These are phyloP conservation scores for Perca flavescens DNA, from an alignment of 2,113 vertebrate genomes.

Conservation along the genomic window DNA sequence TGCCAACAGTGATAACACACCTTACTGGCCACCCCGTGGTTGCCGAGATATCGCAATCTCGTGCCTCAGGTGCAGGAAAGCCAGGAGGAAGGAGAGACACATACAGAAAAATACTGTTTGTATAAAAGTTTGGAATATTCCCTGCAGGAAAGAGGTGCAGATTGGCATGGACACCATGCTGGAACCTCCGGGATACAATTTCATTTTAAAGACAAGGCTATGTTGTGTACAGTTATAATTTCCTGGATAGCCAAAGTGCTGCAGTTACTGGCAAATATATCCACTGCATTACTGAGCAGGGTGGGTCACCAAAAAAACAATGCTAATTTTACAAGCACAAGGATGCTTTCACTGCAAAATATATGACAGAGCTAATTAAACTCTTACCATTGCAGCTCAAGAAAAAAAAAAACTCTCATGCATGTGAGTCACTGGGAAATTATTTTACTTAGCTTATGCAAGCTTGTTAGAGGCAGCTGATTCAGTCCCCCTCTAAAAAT, in stretches of 20 bases:
- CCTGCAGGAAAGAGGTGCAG: slow-evolving; percentile 43
- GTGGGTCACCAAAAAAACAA: slow-evolving; percentile 10
- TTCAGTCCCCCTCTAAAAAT: slow-evolving; percentile 41
- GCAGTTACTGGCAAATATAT: slow-evolving; percentile 12
- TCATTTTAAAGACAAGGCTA: slow-evolving; percentile 35
- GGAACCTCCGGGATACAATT: slow-evolving; percentile 47
- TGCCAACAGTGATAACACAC: slow-evolving; percentile 67
- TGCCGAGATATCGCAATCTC: slow-evolving; percentile 66
- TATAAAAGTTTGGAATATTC: slow-evolving; percentile 51
- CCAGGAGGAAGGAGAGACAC: slow-evolving; percentile 13
- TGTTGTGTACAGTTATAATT: slow-evolving; percentile 39
- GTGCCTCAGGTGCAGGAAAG: slow-evolving; percentile 51
- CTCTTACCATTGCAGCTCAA: background rate
- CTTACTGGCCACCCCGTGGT: slow-evolving; percentile 51
- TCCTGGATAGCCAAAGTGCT: slow-evolving; percentile 31
- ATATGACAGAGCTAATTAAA: slow-evolving; percentile 68
- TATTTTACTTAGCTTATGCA: slow-evolving; percentile 56
- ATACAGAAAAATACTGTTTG: background rate
- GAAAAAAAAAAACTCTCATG: slow-evolving; percentile 24
- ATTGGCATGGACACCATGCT: slow-evolving; percentile 45
- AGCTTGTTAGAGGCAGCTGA: slow-evolving; percentile 56
- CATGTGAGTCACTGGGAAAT: slow-evolving; percentile 66
- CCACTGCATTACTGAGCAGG: background rate
- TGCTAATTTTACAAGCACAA: background rate
- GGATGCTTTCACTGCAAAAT: slow-evolving; percentile 23